Base-by-base conservation (phyloP, 1,140 invertebrate species). In the Trachymyrmex septentrionalis region DNA sequence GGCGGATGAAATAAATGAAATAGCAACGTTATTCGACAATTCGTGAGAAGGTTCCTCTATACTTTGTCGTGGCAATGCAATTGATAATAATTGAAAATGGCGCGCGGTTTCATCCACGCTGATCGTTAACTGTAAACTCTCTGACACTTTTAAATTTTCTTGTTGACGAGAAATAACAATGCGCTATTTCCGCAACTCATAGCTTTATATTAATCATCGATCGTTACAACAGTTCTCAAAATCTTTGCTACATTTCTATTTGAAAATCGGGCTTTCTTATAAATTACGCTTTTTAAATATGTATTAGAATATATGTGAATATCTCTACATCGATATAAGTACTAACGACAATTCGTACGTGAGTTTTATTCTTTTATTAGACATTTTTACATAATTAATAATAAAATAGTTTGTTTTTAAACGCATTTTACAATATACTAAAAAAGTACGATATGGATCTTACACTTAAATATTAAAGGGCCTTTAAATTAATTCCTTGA, bases 1-100 rank as follows among this genome's bases (percentile, higher is more conserved):
- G 50, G 34, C 48, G 69, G 30, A 9, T 34, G 73, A 77, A 85
- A 85, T 85, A 85, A 85, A 85, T 78, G 82, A 85, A 85, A 78
- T 66, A 78, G 72, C 73, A 48, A 64, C 61, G 82, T 85, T 85
- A 85, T 78, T 85, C 73, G 73, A 77, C 82, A 77, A 85, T 85
- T 73, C 82, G 21, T 53, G 72, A 66, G 44, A 44, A 67, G 72
- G 55, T 84, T 21, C 21, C 72, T 85, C 59, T 50, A 72, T 30
- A 53, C 55, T 64, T 66, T 48, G n/a, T 77, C 61, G 16, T 71
- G 72, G 4, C 61, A 61, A 61, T 57, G 80, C 55, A 84, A 66
- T 85, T 64, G 73, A 85, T 78, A 85, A 78, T 75, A 78, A 85
- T 85, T 78, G 63, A 78, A 16, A 85, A 85, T 66, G 61, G 34